A percentile compares a stretch with the other conserved stretches of the same genome.
Evolutionary conservation across 1,140 invertebrate species (phyloP).

Genomic region (Papilio polyxenes): DNA sequence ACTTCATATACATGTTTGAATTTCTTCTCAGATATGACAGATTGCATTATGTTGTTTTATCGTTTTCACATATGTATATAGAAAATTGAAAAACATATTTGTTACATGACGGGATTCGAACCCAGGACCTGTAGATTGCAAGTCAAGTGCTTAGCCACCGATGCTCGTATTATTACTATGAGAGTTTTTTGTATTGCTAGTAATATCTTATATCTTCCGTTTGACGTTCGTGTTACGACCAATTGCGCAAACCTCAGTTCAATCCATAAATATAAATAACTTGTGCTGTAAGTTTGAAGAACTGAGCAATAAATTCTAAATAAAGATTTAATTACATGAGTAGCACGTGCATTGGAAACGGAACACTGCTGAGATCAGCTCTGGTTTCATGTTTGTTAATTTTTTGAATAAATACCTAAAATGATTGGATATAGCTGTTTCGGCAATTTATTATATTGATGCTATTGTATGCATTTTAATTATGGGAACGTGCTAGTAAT

Average conservation of each 20-base stretch:
- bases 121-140: too few species aligned
- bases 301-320: slow-evolving; percentile 36
- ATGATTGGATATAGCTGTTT: background rate
- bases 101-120: too few species aligned
- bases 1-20: too few species aligned
- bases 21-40: too few species aligned
- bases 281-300: slow-evolving; percentile 22
- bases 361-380: slow-evolving; percentile 11
- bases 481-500: background rate
- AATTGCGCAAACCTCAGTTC: slow-evolving; percentile 16
- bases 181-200: too few species aligned
- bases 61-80: too few species aligned
- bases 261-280: slow-evolving; percentile 30
- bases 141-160: too few species aligned
- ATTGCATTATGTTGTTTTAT: too few species aligned
- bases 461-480: background rate
- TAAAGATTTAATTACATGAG: slow-evolving; percentile 36
- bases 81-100: too few species aligned
- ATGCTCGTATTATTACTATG: too few species aligned
- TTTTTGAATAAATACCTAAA: background rate
- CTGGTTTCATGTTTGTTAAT: background rate
- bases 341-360: slow-evolving; percentile 27
- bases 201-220: background rate
- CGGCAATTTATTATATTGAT: too few species aligned
- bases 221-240: background rate